Evolutionary conservation across 2,888 invertebrate species (phyloP).

Genomic region (Andrena camellia): DNA sequence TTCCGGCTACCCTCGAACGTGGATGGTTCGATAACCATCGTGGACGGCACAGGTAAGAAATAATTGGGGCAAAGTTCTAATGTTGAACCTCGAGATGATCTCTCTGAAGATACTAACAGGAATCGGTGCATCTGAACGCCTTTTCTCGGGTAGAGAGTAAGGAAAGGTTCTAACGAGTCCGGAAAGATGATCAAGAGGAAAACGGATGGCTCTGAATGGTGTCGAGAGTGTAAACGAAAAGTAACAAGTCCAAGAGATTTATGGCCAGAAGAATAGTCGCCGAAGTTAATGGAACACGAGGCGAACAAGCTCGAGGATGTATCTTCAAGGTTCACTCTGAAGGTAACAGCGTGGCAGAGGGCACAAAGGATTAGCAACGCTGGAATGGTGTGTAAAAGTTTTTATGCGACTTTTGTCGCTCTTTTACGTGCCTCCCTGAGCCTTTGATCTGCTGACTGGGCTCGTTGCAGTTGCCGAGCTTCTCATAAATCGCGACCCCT

Average conservation of each 20-base stretch:
- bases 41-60: slow-evolving; percentile 20
- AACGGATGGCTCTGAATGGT: neutral
- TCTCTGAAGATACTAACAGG: neutral
- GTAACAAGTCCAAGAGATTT: neutral
- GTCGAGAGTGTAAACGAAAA: slow-evolving; percentile 10
- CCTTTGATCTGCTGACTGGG: slow-evolving; percentile 24
- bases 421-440: neutral
- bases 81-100: neutral
- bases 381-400: slow-evolving; percentile 32
- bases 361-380: slow-evolving; percentile 30
- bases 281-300: neutral
- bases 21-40: slow-evolving; percentile 16
- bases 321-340: slow-evolving; percentile 4
- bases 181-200: neutral
- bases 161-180: too few species aligned
- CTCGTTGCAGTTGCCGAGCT: neutral
- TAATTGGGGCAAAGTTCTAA: slow-evolving; percentile 31
- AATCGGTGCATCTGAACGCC: too few species aligned
- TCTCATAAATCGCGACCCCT: slow-evolving; percentile 24
- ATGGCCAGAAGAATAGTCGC: slow-evolving; percentile 1
- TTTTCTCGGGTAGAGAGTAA: too few species aligned
- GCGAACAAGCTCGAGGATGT: neutral
- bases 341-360: slow-evolving; percentile 1
- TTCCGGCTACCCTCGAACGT: slow-evolving; percentile 18
- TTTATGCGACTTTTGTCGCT: slow-evolving; percentile 21